These are phyloP conservation scores for Imbricaverruca yamaguchii DNA, from an alignment of 2,888 invertebrate genomes.

Conservation along the genomic window DNA sequence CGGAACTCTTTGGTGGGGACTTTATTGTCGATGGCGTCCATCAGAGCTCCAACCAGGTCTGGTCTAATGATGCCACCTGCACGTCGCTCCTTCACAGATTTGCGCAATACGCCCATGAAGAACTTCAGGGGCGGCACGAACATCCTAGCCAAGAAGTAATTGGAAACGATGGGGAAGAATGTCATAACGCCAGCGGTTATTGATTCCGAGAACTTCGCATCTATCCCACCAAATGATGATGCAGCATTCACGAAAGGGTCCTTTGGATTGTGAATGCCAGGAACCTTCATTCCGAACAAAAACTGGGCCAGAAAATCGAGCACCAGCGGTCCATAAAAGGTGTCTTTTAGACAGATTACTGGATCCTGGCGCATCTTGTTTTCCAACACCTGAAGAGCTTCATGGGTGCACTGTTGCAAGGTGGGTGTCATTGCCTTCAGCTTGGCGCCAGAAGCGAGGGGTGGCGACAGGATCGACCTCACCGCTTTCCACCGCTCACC, in stretches of 20 bases:
- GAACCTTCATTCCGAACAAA: no score
- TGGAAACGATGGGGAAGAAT: not conserved
- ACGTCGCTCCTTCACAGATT: not conserved
- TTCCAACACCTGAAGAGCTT: not conserved
- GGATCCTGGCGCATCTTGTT: not conserved
- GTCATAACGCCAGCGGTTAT: not conserved
- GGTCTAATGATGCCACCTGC: not conserved
- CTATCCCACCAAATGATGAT: not conserved
- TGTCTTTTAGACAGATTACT: not conserved
- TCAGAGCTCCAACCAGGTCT: not conserved
- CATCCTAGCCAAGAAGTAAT: no score
- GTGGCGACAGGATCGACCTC: not conserved
- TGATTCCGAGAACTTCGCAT: not conserved
- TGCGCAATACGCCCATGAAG: not conserved
- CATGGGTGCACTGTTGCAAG: not conserved
- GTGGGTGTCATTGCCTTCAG: not conserved
- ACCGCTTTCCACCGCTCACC: not conserved
- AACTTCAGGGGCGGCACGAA: not conserved
- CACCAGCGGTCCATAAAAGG: not conserved
- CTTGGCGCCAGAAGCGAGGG: not conserved
- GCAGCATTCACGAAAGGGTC: not conserved
- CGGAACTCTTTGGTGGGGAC: constrained; percentile 3
- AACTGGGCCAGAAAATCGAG: not conserved
- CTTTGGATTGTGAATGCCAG: not conserved
- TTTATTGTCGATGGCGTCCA: constrained; percentile 3